phyloP scores from a whole-genome alignment of 2,797 vertebrate genomes.

The Alcedo atthis region DNA sequence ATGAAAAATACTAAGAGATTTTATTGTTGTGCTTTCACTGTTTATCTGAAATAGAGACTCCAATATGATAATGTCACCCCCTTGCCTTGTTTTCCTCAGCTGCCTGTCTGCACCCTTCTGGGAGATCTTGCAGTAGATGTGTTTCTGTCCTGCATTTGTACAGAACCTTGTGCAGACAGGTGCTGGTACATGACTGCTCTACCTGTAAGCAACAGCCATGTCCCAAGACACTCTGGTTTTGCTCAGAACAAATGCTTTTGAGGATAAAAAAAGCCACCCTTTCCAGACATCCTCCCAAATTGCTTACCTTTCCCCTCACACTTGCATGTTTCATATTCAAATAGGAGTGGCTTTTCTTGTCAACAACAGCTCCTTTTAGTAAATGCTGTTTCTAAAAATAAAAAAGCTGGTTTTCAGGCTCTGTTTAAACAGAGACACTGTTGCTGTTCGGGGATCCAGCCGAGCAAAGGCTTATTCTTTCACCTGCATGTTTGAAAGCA shows the following conservation, averaged over 20 bases:
- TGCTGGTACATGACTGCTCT: neutral
- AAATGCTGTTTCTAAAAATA: conserved; percentile 17
- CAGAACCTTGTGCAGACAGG: neutral
- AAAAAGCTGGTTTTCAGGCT: neutral
- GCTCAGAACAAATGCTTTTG: neutral
- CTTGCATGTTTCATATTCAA: neutral
- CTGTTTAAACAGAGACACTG: neutral
- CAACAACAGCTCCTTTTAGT: neutral
- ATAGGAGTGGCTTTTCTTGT: conserved; percentile 1
- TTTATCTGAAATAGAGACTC: neutral
- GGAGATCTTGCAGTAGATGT: neutral
- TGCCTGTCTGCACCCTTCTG: neutral
- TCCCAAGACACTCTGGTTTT: neutral
- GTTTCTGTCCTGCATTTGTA: neutral
- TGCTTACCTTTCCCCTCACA: neutral
- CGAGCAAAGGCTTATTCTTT: conserved; percentile 2
- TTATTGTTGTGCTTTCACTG: neutral
- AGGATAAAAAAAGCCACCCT: neutral
- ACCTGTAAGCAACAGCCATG: neutral
- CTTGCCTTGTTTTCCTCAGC: neutral
- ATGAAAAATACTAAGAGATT: neutral
- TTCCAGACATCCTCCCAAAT: neutral
- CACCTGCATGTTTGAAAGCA: neutral
- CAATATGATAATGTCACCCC: neutral
- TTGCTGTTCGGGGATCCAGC: neutral